Conservation (phyloP, 2,113 vertebrate genomes). For the Campylomormyrus numenius region DNA sequence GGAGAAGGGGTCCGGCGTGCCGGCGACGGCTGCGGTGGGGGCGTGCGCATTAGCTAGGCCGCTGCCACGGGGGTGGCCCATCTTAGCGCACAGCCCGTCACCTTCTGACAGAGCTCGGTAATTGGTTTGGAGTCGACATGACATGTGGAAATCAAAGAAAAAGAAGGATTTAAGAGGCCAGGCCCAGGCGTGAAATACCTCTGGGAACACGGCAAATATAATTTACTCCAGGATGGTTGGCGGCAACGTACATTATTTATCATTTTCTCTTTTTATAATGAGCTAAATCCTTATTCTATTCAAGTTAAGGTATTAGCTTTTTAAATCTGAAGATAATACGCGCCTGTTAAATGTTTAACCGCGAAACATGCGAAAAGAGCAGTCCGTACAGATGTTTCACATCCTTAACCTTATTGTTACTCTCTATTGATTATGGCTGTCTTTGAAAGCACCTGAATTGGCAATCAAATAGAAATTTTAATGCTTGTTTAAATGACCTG, state of each 20-base stretch:
- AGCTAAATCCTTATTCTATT: neutral
- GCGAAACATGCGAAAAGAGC: neutral
- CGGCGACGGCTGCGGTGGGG: neutral
- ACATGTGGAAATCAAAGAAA: neutral
- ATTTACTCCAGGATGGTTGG: neutral
- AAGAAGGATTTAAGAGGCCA: neutral
- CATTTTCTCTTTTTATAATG: neutral
- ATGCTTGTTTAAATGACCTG: neutral
- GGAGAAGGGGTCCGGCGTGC: neutral
- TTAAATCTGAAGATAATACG: neutral
- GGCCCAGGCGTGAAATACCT: neutral
- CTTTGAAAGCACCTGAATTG: neutral
- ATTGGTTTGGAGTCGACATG: neutral
- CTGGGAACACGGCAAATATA: neutral
- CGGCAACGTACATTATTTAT: neutral
- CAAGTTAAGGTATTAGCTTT: neutral
- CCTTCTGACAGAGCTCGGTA: neutral
- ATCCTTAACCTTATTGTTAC: neutral
- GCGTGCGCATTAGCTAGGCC: neutral
- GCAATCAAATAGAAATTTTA: constrained; percentile 7
- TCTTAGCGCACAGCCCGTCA: neutral
- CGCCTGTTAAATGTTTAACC: neutral
- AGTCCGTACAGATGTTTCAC: neutral
- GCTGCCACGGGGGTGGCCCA: neutral
- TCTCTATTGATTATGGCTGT: neutral